Percentiles rank a stretch among this genome's conserved stretches.
Conservation (phyloP, 2,797 vertebrate genomes). For the Dryobates pubescens region DNA sequence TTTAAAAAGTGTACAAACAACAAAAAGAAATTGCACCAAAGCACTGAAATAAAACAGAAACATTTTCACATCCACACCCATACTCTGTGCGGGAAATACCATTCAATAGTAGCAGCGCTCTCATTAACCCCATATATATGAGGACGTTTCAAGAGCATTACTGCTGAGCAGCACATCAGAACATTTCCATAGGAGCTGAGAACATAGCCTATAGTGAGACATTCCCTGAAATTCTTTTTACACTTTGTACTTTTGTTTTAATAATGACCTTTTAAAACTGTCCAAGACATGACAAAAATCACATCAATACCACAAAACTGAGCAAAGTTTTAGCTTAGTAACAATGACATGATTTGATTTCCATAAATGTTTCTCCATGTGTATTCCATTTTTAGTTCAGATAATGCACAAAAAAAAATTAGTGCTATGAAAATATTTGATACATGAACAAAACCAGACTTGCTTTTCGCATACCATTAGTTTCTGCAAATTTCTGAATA, state of each 20-base stretch:
- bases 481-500: conserved; percentile 91
- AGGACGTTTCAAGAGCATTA: neutral
- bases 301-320: neutral
- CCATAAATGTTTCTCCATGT: neutral
- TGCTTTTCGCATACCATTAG: conserved; percentile 85
- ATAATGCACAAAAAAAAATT: neutral
- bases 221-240: neutral
- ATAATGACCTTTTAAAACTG: neutral
- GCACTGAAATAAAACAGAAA: neutral
- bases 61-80: neutral
- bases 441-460: neutral
- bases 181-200: neutral
- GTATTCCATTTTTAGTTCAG: neutral
- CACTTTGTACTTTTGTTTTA: neutral
- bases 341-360: neutral
- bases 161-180: neutral
- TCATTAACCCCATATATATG: neutral
- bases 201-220: neutral
- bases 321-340: neutral
- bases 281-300: neutral
- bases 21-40: neutral
- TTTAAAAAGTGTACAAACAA: neutral
- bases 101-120: neutral
- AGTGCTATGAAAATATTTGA: neutral
- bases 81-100: neutral